Conservation (phyloP, 2,113 vertebrate species). For the Petroica traversi region DNA sequence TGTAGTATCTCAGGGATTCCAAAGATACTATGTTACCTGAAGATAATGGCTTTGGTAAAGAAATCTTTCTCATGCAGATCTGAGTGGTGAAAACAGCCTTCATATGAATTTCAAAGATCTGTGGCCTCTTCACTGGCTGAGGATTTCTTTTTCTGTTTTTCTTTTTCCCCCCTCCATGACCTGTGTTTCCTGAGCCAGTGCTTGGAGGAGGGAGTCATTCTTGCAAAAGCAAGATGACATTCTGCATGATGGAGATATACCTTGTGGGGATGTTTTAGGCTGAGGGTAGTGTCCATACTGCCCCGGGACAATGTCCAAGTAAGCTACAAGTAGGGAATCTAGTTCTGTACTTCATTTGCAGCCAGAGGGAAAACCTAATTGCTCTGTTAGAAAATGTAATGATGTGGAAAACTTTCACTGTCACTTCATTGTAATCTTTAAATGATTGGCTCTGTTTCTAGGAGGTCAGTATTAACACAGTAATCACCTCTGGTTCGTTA, state of each 20-base stretch:
- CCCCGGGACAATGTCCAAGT: neutral
- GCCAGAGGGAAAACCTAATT: neutral
- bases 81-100: neutral
- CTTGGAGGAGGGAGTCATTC: neutral
- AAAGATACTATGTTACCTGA: neutral
- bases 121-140: neutral
- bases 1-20: conserved; percentile 43
- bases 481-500: neutral
- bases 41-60: neutral
- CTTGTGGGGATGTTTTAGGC: neutral
- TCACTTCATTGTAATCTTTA: no score
- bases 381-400: neutral
- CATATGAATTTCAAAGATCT: neutral
- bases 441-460: rapidly evolving
- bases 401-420: neutral
- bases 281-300: neutral
- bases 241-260: neutral
- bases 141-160: neutral
- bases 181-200: neutral
- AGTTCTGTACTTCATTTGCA: conserved; percentile 20
- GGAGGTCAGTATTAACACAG: neutral
- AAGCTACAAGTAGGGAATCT: neutral
- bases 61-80: neutral
- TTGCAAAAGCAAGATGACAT: neutral
- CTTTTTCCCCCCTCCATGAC: rapidly evolving